Base-by-base conservation (phyloP, 2,113 vertebrate genomes). In the Syngnathus scovelli region DNA sequence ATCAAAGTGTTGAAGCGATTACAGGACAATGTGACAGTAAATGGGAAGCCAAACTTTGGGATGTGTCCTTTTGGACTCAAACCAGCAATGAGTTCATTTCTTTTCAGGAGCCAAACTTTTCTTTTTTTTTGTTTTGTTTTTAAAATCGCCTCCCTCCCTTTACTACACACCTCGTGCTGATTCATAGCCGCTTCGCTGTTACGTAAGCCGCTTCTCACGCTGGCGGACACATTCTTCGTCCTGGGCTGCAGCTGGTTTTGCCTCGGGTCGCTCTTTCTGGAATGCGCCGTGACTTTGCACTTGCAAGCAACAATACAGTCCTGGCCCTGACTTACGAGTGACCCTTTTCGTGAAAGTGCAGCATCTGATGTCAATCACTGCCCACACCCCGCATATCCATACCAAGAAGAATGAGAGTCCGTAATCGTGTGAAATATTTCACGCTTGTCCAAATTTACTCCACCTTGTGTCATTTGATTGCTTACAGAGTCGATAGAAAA, bases 71-170 rank as follows among this genome's bases (percentile, higher is more conserved):
- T 88, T 92, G 89, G 87, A 80, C 65, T 2, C 64, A 78, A 81
- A 81, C 85, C 89, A 92, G 82, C 81, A 77, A 71, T 90, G 90
- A 91, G 87, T 83, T 91, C 88, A 90, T 86, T 81, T 83, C 71
- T 88, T 74, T 72, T 68, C 67, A 73, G 77, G 70, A 83, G 72
- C 70, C 84, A 66, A 60, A 76, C 48, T 3, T 12, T 33, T 81
- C 89, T n/a, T 10, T 18, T 6, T 6, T 8, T 81, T 82, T 76
- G 79, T 66, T 3, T 27, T 61, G 36, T 82, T 82, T 79, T 81
- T 61, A 1, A 9, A 27, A 33, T 33, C 59, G 41, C 68, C 54
- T 10, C 58, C 66, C 74, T 48, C 69, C 67, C 74, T 61, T 2
- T 64, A 4, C 71, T 16, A 5, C 38, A 71, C 72, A 62, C 72